Evolutionary conservation across 2,888 invertebrate species (phyloP), one percentile per base, ranked within the genome.

Genomic region (Platycheirus albimanus): DNA sequence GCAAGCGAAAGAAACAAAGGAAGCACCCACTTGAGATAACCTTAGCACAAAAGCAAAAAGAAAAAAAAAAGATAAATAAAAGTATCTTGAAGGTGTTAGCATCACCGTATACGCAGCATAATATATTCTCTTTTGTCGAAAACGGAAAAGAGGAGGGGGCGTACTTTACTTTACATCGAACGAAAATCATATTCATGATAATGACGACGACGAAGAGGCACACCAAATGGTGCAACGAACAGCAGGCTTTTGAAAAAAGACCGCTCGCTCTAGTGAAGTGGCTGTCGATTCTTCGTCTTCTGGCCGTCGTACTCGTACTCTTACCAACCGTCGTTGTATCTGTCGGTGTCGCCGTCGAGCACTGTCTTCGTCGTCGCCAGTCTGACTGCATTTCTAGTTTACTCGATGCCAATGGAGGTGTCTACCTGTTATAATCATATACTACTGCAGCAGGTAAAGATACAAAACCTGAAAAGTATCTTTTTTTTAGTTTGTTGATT

Each of bases 301-400:
- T 33, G 7, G 2, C 4, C 19, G 15, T 13, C 13, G 30, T 28
- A 3, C n/a, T 56, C 13, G 4, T 56, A 56, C 33, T n/a, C n/a
- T n/a, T n/a, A n/a, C n/a, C n/a, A n/a, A n/a, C n/a, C 52, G 45
- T 45, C n/a, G n/a, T n/a, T 19, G 5, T n/a, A n/a, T n/a, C n/a
- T 19, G 28, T 20, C 17, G 38, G 38, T 41, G 52, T 36, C 30
- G 43, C 45, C 45, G 19, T 13, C 47, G 63, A 36, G 20, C 52
- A 36, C 38, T 58, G 47, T 28, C 28, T 24, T 13, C 49, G 19
- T n/a, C 54, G 81, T 71, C 81, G 81, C 81, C 81, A 67, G 72
- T 67, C 61, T 77, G 81, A 83, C 81, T 83, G 72, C 81, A 77
- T 83, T 77, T 77, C 71, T 76, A 72, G 67, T 77, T 76, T 72